Percentiles rank a stretch among this genome's conserved stretches.
These are phyloP conservation scores for Apostichopus californicus DNA, from an alignment of 35 echinoderm and acorn worm genomes.

Conservation along the genomic window DNA sequence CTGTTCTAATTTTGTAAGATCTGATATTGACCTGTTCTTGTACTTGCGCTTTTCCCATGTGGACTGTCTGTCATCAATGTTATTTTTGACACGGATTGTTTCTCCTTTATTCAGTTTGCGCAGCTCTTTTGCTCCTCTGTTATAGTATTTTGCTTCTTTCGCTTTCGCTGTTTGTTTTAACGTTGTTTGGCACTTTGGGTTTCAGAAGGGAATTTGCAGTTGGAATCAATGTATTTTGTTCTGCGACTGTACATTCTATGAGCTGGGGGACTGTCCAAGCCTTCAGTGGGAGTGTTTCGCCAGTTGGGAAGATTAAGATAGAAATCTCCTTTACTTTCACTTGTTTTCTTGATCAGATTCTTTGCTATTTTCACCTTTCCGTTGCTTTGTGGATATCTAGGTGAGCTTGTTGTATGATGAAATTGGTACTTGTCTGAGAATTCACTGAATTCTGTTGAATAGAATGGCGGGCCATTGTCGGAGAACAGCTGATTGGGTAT, in stretches of 20 bases:
- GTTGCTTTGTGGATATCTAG: conserved; percentile 68
- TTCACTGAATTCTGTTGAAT: conserved; percentile 58
- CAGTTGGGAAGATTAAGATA: conserved; percentile 61
- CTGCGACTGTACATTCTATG: neutral
- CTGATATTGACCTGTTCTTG: neutral
- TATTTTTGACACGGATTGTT: neutral
- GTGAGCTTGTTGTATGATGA: conserved; percentile 49
- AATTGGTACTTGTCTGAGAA: conserved; percentile 66
- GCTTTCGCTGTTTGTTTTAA: neutral
- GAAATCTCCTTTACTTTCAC: conserved; percentile 46
- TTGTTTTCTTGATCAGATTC: conserved; percentile 62
- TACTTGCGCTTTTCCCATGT: neutral
- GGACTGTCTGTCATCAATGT: too few relatives aligned
- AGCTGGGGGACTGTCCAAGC: conserved; percentile 10
- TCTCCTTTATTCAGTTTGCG: neutral
- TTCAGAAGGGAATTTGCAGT: neutral
- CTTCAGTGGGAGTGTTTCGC: conserved; percentile 69
- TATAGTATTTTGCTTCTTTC: neutral
- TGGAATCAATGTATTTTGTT: neutral
- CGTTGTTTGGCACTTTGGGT: neutral
- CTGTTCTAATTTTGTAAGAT: neutral
- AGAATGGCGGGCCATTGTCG: conserved; percentile 82
- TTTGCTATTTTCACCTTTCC: conserved; percentile 69
- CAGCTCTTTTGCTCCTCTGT: neutral
- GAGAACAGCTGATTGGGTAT: conserved; percentile 46